A percentile compares a stretch with the other conserved stretches of the same genome.
phyloP scores from a whole-genome alignment of 2,888 invertebrate species.

The Ormyrus nitidulus region DNA sequence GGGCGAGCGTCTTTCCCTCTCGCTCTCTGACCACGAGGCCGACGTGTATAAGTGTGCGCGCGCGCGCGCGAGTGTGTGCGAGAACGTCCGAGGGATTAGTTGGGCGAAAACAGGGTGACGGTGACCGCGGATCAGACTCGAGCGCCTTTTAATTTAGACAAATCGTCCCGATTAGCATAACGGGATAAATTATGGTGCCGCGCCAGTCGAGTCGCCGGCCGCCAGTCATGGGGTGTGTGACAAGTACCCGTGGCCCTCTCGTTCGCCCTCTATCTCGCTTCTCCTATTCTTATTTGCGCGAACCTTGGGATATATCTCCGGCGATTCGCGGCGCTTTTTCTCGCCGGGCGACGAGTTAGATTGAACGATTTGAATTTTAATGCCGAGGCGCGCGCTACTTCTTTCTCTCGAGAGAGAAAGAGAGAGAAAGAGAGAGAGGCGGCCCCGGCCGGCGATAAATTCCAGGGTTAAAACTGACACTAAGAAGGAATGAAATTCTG shows the following conservation, averaged over 20 bases:
- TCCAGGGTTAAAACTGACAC: slow-evolving; percentile 24
- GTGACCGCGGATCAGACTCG: slow-evolving; percentile 60
- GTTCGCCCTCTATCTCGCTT: not conserved
- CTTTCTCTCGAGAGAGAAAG: slow-evolving; percentile 11
- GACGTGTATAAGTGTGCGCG: no score
- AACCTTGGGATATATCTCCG: not conserved
- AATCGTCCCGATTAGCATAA: slow-evolving; percentile 76
- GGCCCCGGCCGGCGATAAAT: slow-evolving; percentile 13
- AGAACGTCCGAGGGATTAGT: slow-evolving; percentile 42
- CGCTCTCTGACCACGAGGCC: not conserved
- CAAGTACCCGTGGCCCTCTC: slow-evolving; percentile 54
- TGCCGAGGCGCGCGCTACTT: not conserved
- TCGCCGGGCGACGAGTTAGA: not conserved
- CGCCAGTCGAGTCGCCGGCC: slow-evolving; percentile 50
- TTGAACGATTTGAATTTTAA: slow-evolving; percentile 25
- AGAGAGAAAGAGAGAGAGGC: not conserved
- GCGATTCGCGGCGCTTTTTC: slow-evolving; percentile 4
- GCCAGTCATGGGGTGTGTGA: slow-evolving; percentile 68
- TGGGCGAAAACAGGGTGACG: slow-evolving; percentile 45
- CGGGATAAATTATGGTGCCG: slow-evolving; percentile 74
- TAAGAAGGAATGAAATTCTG: slow-evolving; percentile 15
- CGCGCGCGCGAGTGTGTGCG: slow-evolving; percentile 6
- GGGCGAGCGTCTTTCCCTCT: slow-evolving; percentile 32
- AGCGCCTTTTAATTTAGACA: slow-evolving; percentile 75
- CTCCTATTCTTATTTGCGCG: slow-evolving; percentile 3